A percentile compares a stretch with the other conserved stretches of the same genome.
Evolutionary conservation across 2,888 invertebrate genomes (phyloP).

Genomic region (Limnephilus rhombicus): DNA sequence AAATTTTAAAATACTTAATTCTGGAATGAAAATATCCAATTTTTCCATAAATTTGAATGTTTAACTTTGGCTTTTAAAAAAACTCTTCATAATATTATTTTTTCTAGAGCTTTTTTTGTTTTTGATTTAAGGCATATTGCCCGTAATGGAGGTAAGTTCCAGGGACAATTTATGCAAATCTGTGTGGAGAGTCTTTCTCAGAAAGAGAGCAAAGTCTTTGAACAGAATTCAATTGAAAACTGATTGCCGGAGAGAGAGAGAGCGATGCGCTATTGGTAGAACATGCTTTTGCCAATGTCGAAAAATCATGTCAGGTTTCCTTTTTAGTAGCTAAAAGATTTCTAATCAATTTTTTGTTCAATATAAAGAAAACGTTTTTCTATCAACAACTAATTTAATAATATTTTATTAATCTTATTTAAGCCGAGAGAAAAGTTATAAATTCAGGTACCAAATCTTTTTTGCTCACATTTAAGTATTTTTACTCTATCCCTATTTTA

Average conservation of each 20-base stretch:
- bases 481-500: not conserved
- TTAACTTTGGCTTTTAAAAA: not conserved
- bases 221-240: constrained; percentile 54
- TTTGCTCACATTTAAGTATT: not conserved
- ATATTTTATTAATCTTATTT: not conserved
- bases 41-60: constrained; percentile 6
- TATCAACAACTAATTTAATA: not conserved
- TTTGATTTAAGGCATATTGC: constrained; percentile 15
- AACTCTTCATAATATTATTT: not conserved
- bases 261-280: not conserved
- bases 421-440: not conserved
- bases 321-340: not conserved
- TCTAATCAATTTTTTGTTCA: not conserved
- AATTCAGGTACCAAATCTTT: not conserved
- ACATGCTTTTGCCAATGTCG: not conserved
- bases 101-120: not conserved
- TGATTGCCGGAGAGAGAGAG: constrained; percentile 36
- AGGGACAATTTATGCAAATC: constrained; percentile 51
- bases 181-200: constrained; percentile 7
- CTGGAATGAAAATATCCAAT: not conserved
- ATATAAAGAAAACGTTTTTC: not conserved
- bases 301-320: not conserved
- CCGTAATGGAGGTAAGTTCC: not conserved
- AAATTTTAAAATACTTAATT: not conserved
- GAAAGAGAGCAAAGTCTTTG: constrained; percentile 25